These are phyloP conservation scores for Hydractinia symbiolongicarpus DNA, from an alignment of 30 jellyfish, hydroid and myxozoan species.

Conservation along the genomic window DNA sequence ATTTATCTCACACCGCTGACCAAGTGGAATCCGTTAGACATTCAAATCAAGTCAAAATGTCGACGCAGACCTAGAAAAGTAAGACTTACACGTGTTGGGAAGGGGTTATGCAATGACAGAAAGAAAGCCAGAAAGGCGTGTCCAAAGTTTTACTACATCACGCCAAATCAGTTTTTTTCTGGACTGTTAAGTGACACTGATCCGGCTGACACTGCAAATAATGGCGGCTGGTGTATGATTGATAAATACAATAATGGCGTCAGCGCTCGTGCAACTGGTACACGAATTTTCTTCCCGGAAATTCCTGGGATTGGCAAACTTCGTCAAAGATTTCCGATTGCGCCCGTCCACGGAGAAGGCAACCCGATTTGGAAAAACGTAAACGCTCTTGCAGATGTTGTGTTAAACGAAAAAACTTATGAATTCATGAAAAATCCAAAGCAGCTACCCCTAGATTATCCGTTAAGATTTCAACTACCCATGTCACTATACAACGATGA, in stretches of 20 bases:
- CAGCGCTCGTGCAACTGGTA: slow-evolving; percentile 71
- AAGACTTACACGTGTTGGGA: slow-evolving; percentile 43
- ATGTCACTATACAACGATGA: background rate
- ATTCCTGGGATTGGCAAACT: slow-evolving; percentile 74
- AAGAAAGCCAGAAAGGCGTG: slow-evolving; percentile 31
- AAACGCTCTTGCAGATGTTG: slow-evolving; percentile 60
- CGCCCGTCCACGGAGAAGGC: slow-evolving; percentile 93
- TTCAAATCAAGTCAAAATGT: slow-evolving; percentile 36
- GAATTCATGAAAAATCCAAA: slow-evolving; percentile 27
- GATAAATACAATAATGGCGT: slow-evolving; percentile 30
- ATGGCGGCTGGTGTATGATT: slow-evolving; percentile 57
- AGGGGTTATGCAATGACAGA: slow-evolving; percentile 46
- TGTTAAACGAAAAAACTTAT: slow-evolving; percentile 42
- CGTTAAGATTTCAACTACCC: background rate
- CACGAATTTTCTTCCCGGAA: slow-evolving; percentile 54
- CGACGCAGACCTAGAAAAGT: background rate
- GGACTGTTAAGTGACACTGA: slow-evolving; percentile 38
- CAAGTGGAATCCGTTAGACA: slow-evolving; percentile 69
- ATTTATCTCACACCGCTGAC: slow-evolving; percentile 82
- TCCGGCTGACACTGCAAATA: slow-evolving; percentile 73
- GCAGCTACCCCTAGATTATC: background rate
- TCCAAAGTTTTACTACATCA: slow-evolving; percentile 40
- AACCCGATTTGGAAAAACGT: slow-evolving; percentile 80
- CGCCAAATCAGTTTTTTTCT: slow-evolving; percentile 63
- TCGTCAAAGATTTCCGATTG: slow-evolving; percentile 75